Base-by-base conservation (phyloP, 2,797 vertebrate genomes). In the Phalloptychus januarius region DNA sequence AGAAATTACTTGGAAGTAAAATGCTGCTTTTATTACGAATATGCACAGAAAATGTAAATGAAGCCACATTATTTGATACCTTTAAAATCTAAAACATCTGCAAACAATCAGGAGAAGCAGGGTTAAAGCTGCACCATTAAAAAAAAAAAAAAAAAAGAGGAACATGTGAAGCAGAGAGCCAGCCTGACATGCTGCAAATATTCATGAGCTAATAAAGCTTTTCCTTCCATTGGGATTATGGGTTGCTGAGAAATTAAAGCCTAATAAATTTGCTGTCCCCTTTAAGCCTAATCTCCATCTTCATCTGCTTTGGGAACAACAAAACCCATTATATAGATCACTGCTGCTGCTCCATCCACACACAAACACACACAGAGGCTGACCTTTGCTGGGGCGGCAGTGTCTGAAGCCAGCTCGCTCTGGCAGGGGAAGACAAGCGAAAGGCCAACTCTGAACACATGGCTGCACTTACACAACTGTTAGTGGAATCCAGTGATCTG, bases 251-350 rank as follows among this genome's bases (percentile, higher is more conserved):
- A 92, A 93, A 91, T 90, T 52, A 94, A 91, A 91, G 86, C 89
- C 88, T 84, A 89, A 93, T 92, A 91, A 90, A 92, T 91, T 85
- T 81, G 86, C 85, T 73, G 81, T 76, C 85, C 85, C 54, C 76
- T 89, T 91, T 89, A 91, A 93, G 88, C 90, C 87, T 94, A 92
- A 95, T 94, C 91, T 90, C 79, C 76, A 78, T 87, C 82, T 88
- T 93, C 85, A 94, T 95, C 94, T 93, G 91, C 84, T 94, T 90
- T 92, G 87, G 87, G 86, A 88, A 87, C 80, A 92, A 94, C 90
- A 93, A 92, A 92, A 91, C 85, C 88, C 90, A 93, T 94, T 89
- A 90, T 83, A 89, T 85, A 91, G 89, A 93, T 93, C 87, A 90
- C 85, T 80, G 89, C 81, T 89, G 88, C 80, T 42, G 56, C 83